A percentile compares a stretch with the other conserved stretches of the same genome.
These are phyloP conservation scores for Chionodraco myersi DNA, from an alignment of 2,113 vertebrate species.

Conservation along the genomic window DNA sequence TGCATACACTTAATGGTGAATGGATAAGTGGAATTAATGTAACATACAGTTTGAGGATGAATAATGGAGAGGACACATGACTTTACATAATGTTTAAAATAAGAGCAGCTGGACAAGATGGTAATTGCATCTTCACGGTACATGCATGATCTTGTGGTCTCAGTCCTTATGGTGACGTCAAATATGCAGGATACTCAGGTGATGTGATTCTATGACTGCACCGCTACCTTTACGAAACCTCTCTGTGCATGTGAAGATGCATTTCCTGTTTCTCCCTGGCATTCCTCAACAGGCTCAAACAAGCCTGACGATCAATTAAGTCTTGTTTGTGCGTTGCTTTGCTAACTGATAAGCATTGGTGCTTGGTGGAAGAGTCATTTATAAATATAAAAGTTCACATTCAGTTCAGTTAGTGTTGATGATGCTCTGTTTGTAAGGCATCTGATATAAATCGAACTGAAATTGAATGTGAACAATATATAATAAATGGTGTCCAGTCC, in stretches of 20 bases:
- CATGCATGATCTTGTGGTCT: constrained; percentile 5
- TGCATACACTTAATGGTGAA: constrained; percentile 8
- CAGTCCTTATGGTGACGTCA: not conserved
- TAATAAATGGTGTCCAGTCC: constrained; percentile 45
- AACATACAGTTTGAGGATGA: constrained; percentile 14
- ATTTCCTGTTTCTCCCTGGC: constrained; percentile 3
- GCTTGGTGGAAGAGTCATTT: constrained; percentile 18
- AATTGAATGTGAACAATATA: constrained; percentile 50
- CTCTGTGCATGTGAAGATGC: constrained; percentile 19
- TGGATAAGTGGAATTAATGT: constrained; percentile 25
- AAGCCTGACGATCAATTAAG: not conserved
- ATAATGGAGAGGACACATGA: constrained; percentile 6
- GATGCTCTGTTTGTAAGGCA: constrained; percentile 4
- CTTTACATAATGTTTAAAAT: not conserved
- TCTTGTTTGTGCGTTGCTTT: not conserved
- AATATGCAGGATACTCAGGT: not conserved
- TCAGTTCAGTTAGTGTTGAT: constrained; percentile 25
- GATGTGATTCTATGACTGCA: not conserved
- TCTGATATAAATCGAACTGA: not conserved
- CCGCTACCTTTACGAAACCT: not conserved
- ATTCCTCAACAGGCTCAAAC: constrained; percentile 4
- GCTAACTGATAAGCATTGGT: not conserved
- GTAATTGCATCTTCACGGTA: constrained; percentile 1
- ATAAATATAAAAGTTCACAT: constrained; percentile 59
- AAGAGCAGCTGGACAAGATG: constrained; percentile 8